Conservation (phyloP, 2,888 invertebrate genomes). For the Acrobeloides nanus region DNA sequence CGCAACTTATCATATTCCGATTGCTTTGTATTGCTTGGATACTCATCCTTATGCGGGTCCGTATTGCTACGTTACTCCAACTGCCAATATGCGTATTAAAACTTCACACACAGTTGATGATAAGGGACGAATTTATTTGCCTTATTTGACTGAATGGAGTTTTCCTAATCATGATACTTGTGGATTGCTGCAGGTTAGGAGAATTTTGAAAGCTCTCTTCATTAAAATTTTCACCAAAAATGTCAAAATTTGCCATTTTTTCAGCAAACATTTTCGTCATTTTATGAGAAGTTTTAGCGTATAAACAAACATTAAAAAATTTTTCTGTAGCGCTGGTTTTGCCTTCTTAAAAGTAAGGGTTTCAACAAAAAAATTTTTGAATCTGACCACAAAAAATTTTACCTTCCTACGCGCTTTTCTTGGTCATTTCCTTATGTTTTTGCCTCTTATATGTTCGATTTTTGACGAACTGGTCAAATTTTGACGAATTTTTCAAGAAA, state of each 20-base stretch:
- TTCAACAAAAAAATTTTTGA: no score
- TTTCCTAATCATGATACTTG: slow-evolving; percentile 72
- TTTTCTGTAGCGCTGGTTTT: no score
- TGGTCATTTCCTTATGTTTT: no score
- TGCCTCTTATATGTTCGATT: no score
- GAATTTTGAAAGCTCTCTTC: slow-evolving; percentile 4
- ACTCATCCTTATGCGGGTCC: slow-evolving; percentile 95
- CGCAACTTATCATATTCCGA: slow-evolving; percentile 83
- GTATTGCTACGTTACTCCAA: slow-evolving; percentile 79
- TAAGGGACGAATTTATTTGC: slow-evolving; percentile 88
- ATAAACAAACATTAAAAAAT: no score
- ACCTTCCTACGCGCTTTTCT: no score
- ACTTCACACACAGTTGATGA: slow-evolving; percentile 86
- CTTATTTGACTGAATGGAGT: slow-evolving; percentile 87
- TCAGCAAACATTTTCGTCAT: slow-evolving; percentile 3
- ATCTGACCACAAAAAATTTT: no score
- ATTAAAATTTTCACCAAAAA: slow-evolving; percentile 1
- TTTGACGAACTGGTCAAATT: no score
- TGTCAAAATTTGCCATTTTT: slow-evolving; percentile 1
- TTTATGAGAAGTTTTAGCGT: slow-evolving; percentile 7
- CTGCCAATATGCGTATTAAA: slow-evolving; percentile 83
- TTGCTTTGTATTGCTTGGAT: slow-evolving; percentile 90
- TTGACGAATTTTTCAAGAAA: no score
- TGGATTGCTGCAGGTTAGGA: slow-evolving; percentile 69
- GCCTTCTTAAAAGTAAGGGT: no score